phyloP scores from a whole-genome alignment of 2,113 vertebrate species.

The Hucho hucho region DNA sequence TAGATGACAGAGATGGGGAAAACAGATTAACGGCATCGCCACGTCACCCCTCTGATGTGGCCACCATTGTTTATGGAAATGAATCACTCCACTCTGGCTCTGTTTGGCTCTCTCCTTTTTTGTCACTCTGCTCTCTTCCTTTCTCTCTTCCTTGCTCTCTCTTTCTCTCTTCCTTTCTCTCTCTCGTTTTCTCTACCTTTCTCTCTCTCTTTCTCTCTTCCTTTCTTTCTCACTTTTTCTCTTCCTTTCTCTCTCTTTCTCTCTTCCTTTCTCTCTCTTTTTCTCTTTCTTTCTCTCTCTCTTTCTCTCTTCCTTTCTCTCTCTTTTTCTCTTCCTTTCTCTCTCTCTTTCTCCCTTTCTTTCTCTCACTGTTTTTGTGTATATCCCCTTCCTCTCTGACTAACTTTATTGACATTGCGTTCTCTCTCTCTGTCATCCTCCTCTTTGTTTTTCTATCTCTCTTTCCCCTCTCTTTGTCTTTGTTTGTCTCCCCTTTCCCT shows the following conservation, averaged over 20 bases:
- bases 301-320: too few species aligned
- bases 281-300: too few species aligned
- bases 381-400: neutral
- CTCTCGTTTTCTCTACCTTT: too few species aligned
- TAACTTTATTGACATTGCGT: slow-evolving; percentile 2
- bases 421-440: neutral
- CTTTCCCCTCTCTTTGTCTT: neutral
- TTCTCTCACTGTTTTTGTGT: slow-evolving; percentile 12
- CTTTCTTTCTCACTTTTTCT: neutral
- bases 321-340: neutral
- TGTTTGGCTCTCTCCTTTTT: neutral
- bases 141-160: too few species aligned
- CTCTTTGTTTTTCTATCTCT: neutral
- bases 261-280: too few species aligned
- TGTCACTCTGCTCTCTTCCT: neutral
- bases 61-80: slow-evolving; percentile 38
- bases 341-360: too few species aligned
- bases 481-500: neutral
- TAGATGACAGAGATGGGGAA: slow-evolving; percentile 27
- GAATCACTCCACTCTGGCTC: slow-evolving; percentile 10
- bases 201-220: neutral
- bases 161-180: too few species aligned
- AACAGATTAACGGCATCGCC: slow-evolving; percentile 23
- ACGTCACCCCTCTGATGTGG: slow-evolving; percentile 21
- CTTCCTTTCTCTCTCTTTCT: too few species aligned